phyloP scores from a whole-genome alignment of 2,113 vertebrate species.

The Propithecus coquereli region DNA sequence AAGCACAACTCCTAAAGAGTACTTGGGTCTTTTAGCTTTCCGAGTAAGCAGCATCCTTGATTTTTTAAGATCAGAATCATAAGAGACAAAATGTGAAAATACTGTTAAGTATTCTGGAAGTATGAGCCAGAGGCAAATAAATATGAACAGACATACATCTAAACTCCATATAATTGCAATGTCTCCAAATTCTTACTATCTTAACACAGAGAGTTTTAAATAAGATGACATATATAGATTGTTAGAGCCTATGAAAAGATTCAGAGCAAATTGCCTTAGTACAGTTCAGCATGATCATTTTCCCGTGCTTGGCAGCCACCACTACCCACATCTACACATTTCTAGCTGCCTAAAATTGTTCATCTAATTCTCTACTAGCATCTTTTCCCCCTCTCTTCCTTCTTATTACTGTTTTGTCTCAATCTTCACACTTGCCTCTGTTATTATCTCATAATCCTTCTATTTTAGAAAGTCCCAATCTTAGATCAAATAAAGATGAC shows the following conservation, averaged over 20 bases:
- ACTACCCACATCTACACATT: not conserved
- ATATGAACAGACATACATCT: not conserved
- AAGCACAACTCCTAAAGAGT: not conserved
- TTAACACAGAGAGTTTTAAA: slow-evolving; percentile 10
- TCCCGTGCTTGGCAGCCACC: not conserved
- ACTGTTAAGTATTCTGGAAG: slow-evolving; percentile 6
- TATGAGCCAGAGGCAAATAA: slow-evolving; percentile 9
- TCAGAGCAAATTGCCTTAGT: not conserved
- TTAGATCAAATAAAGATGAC: slow-evolving; percentile 36
- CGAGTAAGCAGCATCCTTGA: not conserved
- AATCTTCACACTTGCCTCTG: not conserved
- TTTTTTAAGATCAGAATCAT: not conserved
- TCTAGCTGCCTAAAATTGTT: not conserved
- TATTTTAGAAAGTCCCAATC: not conserved
- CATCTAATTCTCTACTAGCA: not conserved
- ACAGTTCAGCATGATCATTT: not conserved
- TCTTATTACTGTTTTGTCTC: not conserved
- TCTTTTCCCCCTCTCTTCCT: not conserved
- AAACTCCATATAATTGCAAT: slow-evolving; percentile 5
- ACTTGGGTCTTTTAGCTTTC: slow-evolving; percentile 11
- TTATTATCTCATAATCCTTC: not conserved
- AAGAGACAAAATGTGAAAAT: slow-evolving; percentile 19
- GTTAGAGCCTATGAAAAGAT: not conserved
- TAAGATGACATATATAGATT: not conserved
- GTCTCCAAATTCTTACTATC: slow-evolving; percentile 31